phyloP scores from a whole-genome alignment of 2,888 invertebrate species.

The Mimachlamys varia region DNA sequence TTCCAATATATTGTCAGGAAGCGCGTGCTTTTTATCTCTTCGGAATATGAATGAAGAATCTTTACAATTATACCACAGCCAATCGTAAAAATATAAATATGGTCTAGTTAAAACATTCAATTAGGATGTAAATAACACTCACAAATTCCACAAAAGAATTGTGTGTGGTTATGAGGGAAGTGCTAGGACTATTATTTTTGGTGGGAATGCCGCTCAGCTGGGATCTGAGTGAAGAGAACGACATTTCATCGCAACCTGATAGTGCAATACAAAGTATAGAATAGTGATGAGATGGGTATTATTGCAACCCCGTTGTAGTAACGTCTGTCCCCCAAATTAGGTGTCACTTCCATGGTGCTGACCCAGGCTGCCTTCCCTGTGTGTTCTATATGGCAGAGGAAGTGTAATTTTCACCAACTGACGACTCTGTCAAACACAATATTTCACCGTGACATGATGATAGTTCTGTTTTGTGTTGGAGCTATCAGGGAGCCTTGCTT shows the following conservation, averaged over 20 bases:
- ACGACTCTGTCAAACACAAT: conserved; percentile 42
- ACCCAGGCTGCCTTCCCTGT: neutral
- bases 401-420: conserved; percentile 41
- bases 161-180: neutral
- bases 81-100: neutral
- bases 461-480: conserved; percentile 38
- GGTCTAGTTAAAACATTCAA: neutral
- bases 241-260: neutral
- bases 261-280: neutral
- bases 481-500: conserved; percentile 26
- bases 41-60: neutral
- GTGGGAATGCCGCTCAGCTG: neutral
- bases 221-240: neutral
- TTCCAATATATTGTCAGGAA: neutral
- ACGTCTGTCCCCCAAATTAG: conserved; percentile 25
- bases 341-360: conserved; percentile 10
- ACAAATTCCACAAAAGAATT: neutral
- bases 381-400: conserved; percentile 37
- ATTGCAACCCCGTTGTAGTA: neutral
- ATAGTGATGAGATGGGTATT: conserved; percentile 14
- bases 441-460: conserved; percentile 41
- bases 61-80: neutral
- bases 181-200: neutral
- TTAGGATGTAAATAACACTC: conserved; percentile 12
- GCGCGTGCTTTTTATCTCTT: neutral